phyloP scores from a whole-genome alignment of 1,140 invertebrate genomes.

The Drosophila arawakana region DNA sequence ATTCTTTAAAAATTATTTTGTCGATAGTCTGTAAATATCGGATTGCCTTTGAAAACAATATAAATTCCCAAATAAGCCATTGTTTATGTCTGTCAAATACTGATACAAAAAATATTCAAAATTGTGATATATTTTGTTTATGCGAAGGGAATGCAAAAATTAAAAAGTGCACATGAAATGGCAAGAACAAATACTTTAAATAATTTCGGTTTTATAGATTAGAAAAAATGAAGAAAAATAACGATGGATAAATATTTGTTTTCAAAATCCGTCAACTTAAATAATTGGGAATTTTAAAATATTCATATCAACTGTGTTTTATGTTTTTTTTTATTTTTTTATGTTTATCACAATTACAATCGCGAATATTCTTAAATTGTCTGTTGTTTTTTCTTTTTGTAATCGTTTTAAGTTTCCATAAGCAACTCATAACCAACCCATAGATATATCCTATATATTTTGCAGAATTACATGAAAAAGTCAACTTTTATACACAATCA shows the following conservation, averaged over 20 bases:
- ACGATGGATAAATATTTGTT: constrained; percentile 69
- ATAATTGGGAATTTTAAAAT: constrained; percentile 11
- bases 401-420: constrained; percentile 18
- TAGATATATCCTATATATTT: constrained; percentile 8
- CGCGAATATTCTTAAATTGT: constrained; percentile 21
- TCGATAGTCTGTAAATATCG: constrained; percentile 81
- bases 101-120: constrained; percentile 65
- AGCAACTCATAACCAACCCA: constrained; percentile 2
- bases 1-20: constrained; percentile 9
- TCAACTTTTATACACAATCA: constrained; percentile 35
- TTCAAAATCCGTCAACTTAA: constrained; percentile 45
- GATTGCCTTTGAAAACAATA: constrained; percentile 49
- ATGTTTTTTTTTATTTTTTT: constrained; percentile 13
- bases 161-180: constrained; percentile 52
- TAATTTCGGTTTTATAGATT: constrained; percentile 38
- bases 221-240: constrained; percentile 10
- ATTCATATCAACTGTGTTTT: constrained; percentile 18
- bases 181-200: constrained; percentile 9
- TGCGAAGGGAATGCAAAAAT: constrained; percentile 52
- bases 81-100: constrained; percentile 28
- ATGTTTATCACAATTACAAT: background rate
- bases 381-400: constrained; percentile 23
- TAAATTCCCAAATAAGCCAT: constrained; percentile 38
- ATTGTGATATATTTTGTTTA: constrained; percentile 79
- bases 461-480: constrained; percentile 15